phyloP scores from a whole-genome alignment of 2,113 vertebrate species.

The Tetrao urogallus region DNA sequence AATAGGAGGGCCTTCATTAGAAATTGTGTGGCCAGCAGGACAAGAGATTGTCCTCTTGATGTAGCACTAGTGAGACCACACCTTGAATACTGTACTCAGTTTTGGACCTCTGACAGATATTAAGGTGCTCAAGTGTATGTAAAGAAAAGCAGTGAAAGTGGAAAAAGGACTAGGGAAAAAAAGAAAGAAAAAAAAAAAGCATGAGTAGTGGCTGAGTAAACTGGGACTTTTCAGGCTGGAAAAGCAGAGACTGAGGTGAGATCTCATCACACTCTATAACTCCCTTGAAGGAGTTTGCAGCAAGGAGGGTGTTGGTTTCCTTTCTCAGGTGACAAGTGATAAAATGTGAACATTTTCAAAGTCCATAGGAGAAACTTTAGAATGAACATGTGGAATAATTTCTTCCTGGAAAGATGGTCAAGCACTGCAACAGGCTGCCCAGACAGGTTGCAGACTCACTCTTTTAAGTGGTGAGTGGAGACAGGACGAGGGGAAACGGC shows the following conservation, averaged over 20 bases:
- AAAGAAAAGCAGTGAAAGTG: not conserved
- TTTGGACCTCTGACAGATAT: not conserved
- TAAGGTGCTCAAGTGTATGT: not conserved
- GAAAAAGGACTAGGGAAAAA: not conserved
- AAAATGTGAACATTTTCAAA: not conserved
- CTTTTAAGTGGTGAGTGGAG: too few relatives aligned
- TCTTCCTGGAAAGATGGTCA: not conserved
- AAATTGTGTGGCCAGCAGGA: not conserved
- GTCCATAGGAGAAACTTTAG: not conserved
- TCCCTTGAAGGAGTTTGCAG: not conserved
- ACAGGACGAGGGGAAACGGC: too few relatives aligned
- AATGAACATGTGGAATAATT: not conserved
- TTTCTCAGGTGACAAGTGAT: not conserved
- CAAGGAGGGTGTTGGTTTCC: not conserved
- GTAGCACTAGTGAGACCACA: not conserved
- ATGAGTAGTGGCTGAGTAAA: not conserved
- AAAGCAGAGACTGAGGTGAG: not conserved
- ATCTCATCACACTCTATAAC: not conserved
- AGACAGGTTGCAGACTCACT: not conserved
- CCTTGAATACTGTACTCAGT: not conserved
- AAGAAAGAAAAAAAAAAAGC: not conserved
- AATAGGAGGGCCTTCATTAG: not conserved
- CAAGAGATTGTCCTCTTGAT: not conserved
- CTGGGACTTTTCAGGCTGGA: not conserved
- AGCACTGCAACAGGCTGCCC: not conserved